Evolutionary conservation across 1,140 invertebrate genomes (phyloP).

Genomic region (Sycophila sp.): DNA sequence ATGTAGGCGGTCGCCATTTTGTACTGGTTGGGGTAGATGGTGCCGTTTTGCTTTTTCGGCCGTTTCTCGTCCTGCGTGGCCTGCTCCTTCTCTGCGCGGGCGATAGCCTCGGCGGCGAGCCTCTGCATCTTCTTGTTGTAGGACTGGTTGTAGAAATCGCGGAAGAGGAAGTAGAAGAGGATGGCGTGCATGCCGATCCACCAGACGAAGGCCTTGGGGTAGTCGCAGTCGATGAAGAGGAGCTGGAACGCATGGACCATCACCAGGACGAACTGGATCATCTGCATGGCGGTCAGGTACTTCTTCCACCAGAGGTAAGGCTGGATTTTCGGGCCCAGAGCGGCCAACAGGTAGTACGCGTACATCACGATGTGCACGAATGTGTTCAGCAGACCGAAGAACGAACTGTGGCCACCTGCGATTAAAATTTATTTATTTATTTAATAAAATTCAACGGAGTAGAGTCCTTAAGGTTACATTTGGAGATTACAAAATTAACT

Average conservation of each 20-base stretch:
- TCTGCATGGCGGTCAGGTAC: slow-evolving; percentile 87
- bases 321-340: slow-evolving; percentile 84
- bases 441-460: too few species aligned
- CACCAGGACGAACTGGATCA: slow-evolving; percentile 85
- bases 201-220: slow-evolving; percentile 79
- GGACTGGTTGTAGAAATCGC: slow-evolving; percentile 78
- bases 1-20: slow-evolving; percentile 64
- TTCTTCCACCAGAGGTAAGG: slow-evolving; percentile 96
- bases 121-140: slow-evolving; percentile 65
- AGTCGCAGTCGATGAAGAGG: slow-evolving; percentile 86
- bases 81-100: neutral
- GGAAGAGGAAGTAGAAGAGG: slow-evolving; percentile 83
- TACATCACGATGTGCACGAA: slow-evolving; percentile 95
- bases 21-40: slow-evolving; percentile 57
- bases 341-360: slow-evolving; percentile 87
- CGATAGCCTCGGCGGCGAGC: neutral
- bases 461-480: too few species aligned
- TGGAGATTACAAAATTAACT: too few species aligned
- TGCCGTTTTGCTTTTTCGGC: slow-evolving; percentile 31
- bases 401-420: slow-evolving; percentile 80
- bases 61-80: neutral
- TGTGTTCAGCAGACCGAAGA: slow-evolving; percentile 87
- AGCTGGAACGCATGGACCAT: slow-evolving; percentile 86
- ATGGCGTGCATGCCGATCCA: slow-evolving; percentile 79
- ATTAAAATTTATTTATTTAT: too few species aligned